Evolutionary conservation across 1,140 invertebrate species (phyloP).

Genomic region (Ladona fulva): DNA sequence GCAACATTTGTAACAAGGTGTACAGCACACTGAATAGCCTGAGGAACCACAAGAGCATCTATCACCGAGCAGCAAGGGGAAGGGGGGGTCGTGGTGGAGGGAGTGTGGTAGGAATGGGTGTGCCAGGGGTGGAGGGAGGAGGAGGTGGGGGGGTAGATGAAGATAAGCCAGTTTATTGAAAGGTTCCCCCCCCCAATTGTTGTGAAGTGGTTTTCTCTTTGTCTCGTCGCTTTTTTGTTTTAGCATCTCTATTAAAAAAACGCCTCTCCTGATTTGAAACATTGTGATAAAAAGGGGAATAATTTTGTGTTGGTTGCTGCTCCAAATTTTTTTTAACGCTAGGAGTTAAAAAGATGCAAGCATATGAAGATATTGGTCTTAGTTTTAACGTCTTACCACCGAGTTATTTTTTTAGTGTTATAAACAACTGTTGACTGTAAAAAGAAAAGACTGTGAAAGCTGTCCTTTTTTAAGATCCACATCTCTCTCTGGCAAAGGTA

Average conservation of each 20-base stretch:
- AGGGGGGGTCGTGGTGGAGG: neutral
- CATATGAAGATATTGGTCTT: neutral
- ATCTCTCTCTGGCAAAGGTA: no score
- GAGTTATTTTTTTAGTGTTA: neutral
- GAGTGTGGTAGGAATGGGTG: neutral
- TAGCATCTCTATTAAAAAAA: neutral
- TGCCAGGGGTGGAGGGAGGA: neutral
- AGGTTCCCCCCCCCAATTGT: neutral
- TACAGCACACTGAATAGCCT: conserved; percentile 80
- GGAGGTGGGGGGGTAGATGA: neutral
- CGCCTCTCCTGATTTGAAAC: neutral
- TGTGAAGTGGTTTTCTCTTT: neutral
- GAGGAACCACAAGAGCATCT: conserved; percentile 81
- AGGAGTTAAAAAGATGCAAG: neutral
- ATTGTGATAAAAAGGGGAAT: neutral
- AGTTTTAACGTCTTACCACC: neutral
- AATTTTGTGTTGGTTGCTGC: neutral
- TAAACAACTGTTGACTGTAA: neutral
- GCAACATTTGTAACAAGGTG: conserved; percentile 78
- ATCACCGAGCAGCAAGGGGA: conserved; percentile 41
- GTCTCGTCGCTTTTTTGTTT: neutral
- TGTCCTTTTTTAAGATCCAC: neutral
- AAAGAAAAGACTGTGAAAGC: neutral
- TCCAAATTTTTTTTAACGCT: neutral
- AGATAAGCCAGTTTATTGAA: neutral